A percentile compares a stretch with the other conserved stretches of the same genome.
Conservation (phyloP, 2,888 invertebrate species). For the Bombylius discolor region DNA sequence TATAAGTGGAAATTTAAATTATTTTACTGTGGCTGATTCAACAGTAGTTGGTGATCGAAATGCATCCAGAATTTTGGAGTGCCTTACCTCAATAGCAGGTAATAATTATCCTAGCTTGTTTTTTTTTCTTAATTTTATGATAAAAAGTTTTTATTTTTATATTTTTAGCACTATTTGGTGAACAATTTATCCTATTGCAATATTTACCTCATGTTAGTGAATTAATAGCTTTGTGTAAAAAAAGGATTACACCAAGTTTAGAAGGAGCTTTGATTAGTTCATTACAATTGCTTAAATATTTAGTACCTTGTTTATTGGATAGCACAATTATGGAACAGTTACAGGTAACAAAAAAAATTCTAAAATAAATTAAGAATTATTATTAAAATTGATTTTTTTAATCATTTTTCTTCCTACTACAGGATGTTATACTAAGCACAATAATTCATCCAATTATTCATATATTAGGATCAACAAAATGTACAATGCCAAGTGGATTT, state of each 20-base stretch:
- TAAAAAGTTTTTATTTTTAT: not conserved
- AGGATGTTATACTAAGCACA: conserved; percentile 75
- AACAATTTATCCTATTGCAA: conserved; percentile 75
- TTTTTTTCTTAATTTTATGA: conserved; percentile 1
- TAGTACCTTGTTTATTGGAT: conserved; percentile 71
- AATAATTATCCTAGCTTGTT: conserved; percentile 4
- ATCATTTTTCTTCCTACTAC: conserved; percentile 9
- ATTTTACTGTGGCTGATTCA: conserved; percentile 50
- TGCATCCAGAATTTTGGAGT: conserved; percentile 77
- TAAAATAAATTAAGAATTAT: not conserved
- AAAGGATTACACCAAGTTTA: conserved; percentile 65
- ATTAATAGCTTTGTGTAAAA: conserved; percentile 64
- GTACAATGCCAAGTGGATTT: conserved; percentile 70
- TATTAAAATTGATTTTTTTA: conserved; percentile 16
- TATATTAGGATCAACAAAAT: conserved; percentile 63
- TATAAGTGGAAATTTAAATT: conserved; percentile 40
- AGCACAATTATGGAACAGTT: conserved; percentile 75
- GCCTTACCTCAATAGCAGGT: conserved; percentile 78
- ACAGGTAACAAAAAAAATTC: conserved; percentile 43
- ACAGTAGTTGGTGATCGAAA: conserved; percentile 65
- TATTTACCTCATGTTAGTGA: conserved; percentile 85
- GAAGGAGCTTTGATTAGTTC: conserved; percentile 84
- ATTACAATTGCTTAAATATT: conserved; percentile 62
- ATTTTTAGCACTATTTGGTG: conserved; percentile 63
- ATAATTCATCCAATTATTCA: conserved; percentile 74